Base-by-base conservation (phyloP, 2,113 vertebrate genomes). In the Eptatretus burgeri region DNA sequence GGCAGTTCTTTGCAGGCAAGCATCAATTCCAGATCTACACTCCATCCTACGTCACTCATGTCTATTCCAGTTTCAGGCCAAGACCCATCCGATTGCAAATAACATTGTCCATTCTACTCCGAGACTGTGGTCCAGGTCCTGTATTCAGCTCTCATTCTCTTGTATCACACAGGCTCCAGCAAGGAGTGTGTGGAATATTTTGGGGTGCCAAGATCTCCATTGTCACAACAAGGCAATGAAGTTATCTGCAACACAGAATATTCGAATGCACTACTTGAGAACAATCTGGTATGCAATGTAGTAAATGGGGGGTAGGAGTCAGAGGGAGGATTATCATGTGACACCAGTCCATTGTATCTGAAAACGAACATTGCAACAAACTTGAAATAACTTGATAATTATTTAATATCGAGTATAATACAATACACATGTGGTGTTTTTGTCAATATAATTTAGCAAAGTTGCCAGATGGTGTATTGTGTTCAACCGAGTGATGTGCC, bases 1-100 rank as follows among this genome's bases (percentile, higher is more conserved):
- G 87, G 86, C 86, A 94, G 66, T 89, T 82, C 76, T 94, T 94
- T 80, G 82, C 87, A 74, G 70, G 87, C 91, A 76, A 83, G 86
- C 85, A 76, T 18, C 16, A 13, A 13, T 14, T n/a, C 9, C 20
- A 50, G 49, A 12, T 19, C 13, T 27, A 12, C 20, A 17, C 51
- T 11, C 18, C 1, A 16, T 49, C 19, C 20, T 65, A 50, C 5
- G 12, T 65, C 12, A 14, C 19, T 65, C 60, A 14, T 49, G 51
- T 51, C 13, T 65, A 5, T 65, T 52, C 13, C 10, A 56, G 60
- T 49, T 27, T 53, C 9, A 13, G 51, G 27, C 27, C 27, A 3
- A 41, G 27, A 3, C 27, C 27, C 27, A 41, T 7, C 7, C 7
- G 27, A 41, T 41, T 41, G 27, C 27, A 41, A 41, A 41, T 41